Evolutionary conservation across 2,888 invertebrate species (phyloP).

Genomic region (Apamea epomidion): DNA sequence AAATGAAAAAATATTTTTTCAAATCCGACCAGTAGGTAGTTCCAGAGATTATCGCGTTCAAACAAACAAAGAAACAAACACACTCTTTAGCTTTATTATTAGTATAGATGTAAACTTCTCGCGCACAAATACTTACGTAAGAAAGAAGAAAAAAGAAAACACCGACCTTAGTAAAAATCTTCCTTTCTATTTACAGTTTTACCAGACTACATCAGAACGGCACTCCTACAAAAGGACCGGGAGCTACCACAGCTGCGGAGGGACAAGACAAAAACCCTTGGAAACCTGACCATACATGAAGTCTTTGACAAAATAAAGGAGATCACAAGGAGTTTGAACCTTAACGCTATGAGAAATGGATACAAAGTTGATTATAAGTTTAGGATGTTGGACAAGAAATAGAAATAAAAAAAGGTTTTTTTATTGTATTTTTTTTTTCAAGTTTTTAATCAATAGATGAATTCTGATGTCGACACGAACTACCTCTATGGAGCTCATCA

Average conservation of each 20-base stretch:
- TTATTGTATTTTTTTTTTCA: background rate
- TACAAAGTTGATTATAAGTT: slow-evolving; percentile 85
- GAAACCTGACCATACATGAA: slow-evolving; percentile 76
- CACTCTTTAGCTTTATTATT: no score
- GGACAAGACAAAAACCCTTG: slow-evolving; percentile 71
- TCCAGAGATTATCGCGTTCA: no score
- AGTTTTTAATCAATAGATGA: background rate
- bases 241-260: slow-evolving; percentile 59
- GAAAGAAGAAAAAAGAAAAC: background rate
- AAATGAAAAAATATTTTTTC: no score
- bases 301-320: slow-evolving; percentile 78
- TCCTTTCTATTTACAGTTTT: slow-evolving; percentile 67
- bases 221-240: slow-evolving; percentile 72
- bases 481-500: no score
- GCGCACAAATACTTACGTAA: background rate
- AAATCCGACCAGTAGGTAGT: no score
- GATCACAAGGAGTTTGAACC: slow-evolving; percentile 78
- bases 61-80: no score
- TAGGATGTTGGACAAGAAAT: slow-evolving; percentile 66
- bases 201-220: slow-evolving; percentile 77
- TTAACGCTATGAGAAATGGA: slow-evolving; percentile 79
- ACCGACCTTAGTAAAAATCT: background rate
- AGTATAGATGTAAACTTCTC: background rate
- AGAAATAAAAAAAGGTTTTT: background rate
- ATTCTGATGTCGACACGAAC: background rate